Evolutionary conservation across 2,797 vertebrate species (phyloP).

Genomic region (Onychomys leucogaster): DNA sequence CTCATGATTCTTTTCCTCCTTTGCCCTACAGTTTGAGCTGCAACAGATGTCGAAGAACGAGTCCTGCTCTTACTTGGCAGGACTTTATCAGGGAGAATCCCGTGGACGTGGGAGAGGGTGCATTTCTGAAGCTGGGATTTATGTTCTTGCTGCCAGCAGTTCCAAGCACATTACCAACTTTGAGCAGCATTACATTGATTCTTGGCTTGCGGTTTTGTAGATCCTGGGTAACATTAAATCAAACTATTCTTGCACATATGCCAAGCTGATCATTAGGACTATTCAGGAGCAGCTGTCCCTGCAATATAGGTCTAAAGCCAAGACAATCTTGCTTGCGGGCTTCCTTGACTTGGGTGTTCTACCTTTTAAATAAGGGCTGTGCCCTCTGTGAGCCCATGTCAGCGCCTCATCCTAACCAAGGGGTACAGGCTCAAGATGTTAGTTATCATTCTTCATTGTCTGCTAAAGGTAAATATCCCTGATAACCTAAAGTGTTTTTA

Average conservation of each 20-base stretch:
- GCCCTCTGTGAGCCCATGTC: background rate
- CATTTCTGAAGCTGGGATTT: slow-evolving; percentile 42
- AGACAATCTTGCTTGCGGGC: background rate
- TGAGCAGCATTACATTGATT: background rate
- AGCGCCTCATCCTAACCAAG: background rate
- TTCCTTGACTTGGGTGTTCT: background rate
- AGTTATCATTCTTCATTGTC: background rate
- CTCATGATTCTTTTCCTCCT: slow-evolving; percentile 12
- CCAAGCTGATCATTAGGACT: background rate
- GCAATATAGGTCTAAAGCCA: background rate
- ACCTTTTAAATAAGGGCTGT: background rate
- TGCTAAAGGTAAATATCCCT: background rate
- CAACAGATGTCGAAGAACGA: slow-evolving; percentile 19
- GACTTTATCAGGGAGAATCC: background rate
- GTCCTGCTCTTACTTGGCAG: slow-evolving; percentile 27
- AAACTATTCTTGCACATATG: background rate
- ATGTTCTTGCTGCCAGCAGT: background rate
- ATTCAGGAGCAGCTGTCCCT: background rate
- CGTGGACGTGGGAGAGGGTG: background rate
- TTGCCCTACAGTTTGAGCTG: slow-evolving; percentile 50
- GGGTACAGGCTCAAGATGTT: background rate
- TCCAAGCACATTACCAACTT: slow-evolving; percentile 33
- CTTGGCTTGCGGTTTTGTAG: slow-evolving; percentile 36
- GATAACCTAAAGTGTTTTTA: background rate
- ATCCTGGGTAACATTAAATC: background rate